Conservation (phyloP, 2,113 vertebrate genomes). For the Vidua macroura region DNA sequence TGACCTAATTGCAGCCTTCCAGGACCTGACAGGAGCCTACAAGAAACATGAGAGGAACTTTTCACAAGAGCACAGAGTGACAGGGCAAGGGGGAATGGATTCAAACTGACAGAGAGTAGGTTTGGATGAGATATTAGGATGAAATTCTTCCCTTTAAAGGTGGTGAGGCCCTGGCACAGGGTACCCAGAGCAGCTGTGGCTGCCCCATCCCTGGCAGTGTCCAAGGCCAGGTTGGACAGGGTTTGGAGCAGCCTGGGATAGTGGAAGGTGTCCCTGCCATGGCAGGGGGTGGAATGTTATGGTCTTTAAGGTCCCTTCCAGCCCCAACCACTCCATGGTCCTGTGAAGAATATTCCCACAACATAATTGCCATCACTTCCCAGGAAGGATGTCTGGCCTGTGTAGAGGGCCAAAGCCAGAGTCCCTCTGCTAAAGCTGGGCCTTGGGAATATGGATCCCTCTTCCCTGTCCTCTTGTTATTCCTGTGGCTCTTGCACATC, state of each 20-base stretch:
- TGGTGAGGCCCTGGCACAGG: not conserved
- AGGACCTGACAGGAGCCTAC: not conserved
- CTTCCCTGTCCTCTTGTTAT: not conserved
- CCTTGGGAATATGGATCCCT: not conserved
- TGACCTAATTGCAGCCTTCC: not conserved
- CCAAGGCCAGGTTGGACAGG: accelerated
- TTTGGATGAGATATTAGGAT: not conserved
- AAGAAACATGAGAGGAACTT: not conserved
- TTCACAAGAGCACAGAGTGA: not conserved
- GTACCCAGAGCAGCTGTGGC: not conserved
- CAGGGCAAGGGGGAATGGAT: not conserved
- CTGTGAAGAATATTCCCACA: not conserved
- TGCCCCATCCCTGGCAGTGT: not conserved
- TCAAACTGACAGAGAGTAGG: not conserved
- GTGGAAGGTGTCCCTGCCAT: not conserved
- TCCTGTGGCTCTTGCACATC: not conserved
- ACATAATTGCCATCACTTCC: not conserved
- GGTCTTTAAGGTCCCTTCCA: not conserved
- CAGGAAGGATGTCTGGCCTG: not conserved
- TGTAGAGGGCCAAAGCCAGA: not conserved
- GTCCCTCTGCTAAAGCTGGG: not conserved
- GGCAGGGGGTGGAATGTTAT: not conserved
- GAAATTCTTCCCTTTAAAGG: not conserved
- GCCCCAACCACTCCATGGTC: not conserved
- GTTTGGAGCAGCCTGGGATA: not conserved